Conservation (phyloP, 2,888 invertebrate genomes). For the Conistra vaccinii region DNA sequence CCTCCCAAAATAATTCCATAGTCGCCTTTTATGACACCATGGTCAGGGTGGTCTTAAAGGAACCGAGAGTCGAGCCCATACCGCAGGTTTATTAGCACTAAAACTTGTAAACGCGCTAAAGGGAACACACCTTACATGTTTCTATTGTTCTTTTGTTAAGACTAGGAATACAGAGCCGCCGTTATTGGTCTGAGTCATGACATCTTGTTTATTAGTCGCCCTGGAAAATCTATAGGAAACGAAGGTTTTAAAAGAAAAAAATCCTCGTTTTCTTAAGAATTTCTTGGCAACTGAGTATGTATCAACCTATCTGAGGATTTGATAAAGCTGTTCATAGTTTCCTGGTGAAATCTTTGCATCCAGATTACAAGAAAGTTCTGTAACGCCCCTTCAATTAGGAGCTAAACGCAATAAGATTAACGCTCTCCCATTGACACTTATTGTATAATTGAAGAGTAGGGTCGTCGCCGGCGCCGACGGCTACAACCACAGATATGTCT, state of each 20-base stretch:
- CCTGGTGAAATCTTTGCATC: not conserved
- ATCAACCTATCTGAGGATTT: not conserved
- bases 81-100: constrained; percentile 57
- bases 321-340: not conserved
- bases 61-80: constrained; percentile 29
- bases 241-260: not conserved
- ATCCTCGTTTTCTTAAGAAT: not conserved
- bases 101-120: constrained; percentile 52
- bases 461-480: constrained; percentile 38
- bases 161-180: constrained; percentile 26
- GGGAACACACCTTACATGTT: constrained; percentile 34
- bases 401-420: constrained; percentile 65
- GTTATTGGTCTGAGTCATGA: constrained; percentile 34
- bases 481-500: too few relatives aligned
- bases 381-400: constrained; percentile 51
- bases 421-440: constrained; percentile 65
- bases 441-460: constrained; percentile 65
- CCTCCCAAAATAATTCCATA: constrained; percentile 35
- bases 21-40: constrained; percentile 39
- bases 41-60: constrained; percentile 47
- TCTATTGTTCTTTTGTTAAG: constrained; percentile 52
- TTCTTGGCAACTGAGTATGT: not conserved
- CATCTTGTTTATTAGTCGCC: constrained; percentile 10
- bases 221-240: not conserved
- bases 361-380: constrained; percentile 19